A percentile compares a stretch with the other conserved stretches of the same genome.
Conservation (phyloP, 2,888 invertebrate species). For the Amphipoea oculea region DNA sequence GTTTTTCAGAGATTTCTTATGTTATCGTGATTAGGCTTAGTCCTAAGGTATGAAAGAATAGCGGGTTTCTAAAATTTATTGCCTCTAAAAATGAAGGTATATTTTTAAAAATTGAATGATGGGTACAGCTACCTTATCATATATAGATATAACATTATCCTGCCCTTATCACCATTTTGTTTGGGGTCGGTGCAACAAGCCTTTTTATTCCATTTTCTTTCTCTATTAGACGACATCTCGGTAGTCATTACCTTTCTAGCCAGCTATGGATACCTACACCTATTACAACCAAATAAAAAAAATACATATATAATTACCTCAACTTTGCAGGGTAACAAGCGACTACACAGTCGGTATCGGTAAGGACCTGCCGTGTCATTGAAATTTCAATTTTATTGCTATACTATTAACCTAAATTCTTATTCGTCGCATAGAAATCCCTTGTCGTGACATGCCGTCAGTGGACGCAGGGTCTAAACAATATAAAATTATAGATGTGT, state of each 20-base stretch:
- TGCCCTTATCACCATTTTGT: no score
- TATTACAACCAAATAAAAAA: neutral
- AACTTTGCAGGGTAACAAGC: neutral
- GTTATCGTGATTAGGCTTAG: constrained; percentile 47
- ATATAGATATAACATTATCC: no score
- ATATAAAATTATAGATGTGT: neutral
- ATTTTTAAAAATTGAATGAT: neutral
- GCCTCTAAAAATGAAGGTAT: no score
- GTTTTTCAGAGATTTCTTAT: constrained; percentile 68
- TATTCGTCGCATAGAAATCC: neutral
- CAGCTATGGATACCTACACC: no score
- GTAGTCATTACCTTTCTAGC: no score
- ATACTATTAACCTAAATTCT: neutral
- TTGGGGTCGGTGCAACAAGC: no score
- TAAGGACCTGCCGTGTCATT: neutral
- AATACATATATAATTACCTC: neutral
- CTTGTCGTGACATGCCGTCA: neutral
- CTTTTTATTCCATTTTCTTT: no score
- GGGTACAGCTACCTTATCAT: neutral
- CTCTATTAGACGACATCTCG: no score
- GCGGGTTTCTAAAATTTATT: constrained; percentile 14
- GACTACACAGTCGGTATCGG: no score
- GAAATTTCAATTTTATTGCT: neutral
- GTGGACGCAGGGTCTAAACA: neutral
- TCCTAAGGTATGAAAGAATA: constrained; percentile 27